These are phyloP conservation scores for Pseudomyrmex concolor DNA, from an alignment of 1,140 invertebrate genomes.

Conservation along the genomic window DNA sequence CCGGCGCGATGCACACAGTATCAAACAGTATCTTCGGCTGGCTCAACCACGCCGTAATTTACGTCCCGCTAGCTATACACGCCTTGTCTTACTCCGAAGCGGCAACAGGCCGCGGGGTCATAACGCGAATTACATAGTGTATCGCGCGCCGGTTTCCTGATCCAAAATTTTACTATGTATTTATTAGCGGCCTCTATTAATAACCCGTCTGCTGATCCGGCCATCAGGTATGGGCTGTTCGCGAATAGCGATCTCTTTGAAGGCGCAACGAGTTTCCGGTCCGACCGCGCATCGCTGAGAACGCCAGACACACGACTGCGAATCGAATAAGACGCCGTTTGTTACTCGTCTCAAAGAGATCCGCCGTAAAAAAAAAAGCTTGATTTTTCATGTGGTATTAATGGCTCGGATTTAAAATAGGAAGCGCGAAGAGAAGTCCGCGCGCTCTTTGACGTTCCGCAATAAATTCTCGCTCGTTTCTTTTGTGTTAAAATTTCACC, in stretches of 20 bases:
- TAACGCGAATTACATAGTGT: slow-evolving; percentile 20
- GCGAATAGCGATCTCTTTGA: slow-evolving; percentile 46
- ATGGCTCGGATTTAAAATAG: too few species aligned
- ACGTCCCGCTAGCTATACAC: background rate
- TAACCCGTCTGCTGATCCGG: background rate
- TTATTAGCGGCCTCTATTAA: slow-evolving; percentile 25
- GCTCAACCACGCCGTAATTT: slow-evolving; percentile 33
- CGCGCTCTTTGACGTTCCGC: too few species aligned
- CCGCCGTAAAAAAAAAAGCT: background rate
- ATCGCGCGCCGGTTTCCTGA: background rate
- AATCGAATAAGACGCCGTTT: slow-evolving; percentile 21
- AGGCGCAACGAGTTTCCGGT: slow-evolving; percentile 38
- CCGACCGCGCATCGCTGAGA: background rate
- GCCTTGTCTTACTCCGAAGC: slow-evolving; percentile 8
- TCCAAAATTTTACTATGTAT: slow-evolving; percentile 10
- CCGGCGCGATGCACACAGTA: background rate
- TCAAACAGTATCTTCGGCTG: background rate
- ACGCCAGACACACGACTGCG: background rate
- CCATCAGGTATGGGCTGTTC: slow-evolving; percentile 29
- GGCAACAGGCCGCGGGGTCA: slow-evolving; percentile 13
- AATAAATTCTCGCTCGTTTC: too few species aligned
- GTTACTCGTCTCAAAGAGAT: slow-evolving; percentile 17
- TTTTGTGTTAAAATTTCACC: too few species aligned
- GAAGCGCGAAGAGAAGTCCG: too few species aligned
- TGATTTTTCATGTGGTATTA: background rate